These are phyloP conservation scores for Andinoacara biseriatus DNA, from an alignment of 2,113 vertebrate genomes.

Conservation along the genomic window DNA sequence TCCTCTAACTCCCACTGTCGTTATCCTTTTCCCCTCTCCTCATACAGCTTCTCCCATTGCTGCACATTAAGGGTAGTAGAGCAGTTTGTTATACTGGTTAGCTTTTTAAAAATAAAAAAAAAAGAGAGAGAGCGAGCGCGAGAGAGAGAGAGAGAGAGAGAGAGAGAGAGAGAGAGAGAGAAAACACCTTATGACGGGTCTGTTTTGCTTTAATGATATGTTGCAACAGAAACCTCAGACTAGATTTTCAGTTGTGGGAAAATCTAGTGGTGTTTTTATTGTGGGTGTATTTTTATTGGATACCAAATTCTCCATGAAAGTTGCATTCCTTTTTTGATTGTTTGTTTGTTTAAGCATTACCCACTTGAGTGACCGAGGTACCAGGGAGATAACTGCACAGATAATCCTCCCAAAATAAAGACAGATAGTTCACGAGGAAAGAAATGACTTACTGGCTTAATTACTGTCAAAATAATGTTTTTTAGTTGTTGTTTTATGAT, in stretches of 20 bases:
- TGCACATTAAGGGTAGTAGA: slow-evolving; percentile 18
- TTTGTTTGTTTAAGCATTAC: background rate
- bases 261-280: background rate
- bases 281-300: background rate
- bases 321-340: background rate
- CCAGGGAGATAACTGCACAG: background rate
- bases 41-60: slow-evolving; percentile 35
- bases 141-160: too few relatives aligned
- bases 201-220: background rate
- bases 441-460: background rate
- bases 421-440: background rate
- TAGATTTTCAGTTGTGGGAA: background rate
- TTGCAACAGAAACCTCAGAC: background rate
- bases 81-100: slow-evolving; percentile 4
- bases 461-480: background rate
- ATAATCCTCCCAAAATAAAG: background rate
- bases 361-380: background rate
- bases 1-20: slow-evolving; percentile 57
- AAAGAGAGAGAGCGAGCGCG: background rate
- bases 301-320: background rate
- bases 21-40: slow-evolving; percentile 31
- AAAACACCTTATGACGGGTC: background rate
- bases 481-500: background rate
- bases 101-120: background rate
- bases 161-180: too few relatives aligned